phyloP scores from a whole-genome alignment of 2,797 vertebrate genomes.

The Harpagifer antarcticus region DNA sequence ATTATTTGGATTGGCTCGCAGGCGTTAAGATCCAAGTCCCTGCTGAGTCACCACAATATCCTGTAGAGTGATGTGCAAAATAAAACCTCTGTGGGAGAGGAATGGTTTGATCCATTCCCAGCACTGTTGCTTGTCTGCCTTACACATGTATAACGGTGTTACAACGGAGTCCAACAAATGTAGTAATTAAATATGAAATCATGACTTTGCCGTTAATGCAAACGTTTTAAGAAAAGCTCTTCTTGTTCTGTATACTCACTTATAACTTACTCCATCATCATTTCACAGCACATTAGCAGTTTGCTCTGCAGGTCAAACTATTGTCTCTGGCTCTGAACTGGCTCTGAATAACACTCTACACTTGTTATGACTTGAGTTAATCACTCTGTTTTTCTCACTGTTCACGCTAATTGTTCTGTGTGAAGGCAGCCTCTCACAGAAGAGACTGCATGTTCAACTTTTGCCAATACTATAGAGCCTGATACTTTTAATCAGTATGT shows the following conservation, averaged over 20 bases:
- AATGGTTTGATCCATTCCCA: background rate
- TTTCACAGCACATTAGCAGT: background rate
- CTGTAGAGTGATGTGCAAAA: conserved; percentile 11
- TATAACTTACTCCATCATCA: background rate
- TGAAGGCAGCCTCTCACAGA: conserved; percentile 19
- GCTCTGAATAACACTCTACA: conserved; percentile 3
- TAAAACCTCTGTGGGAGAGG: conserved; percentile 13
- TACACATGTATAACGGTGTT: background rate
- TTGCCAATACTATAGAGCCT: background rate
- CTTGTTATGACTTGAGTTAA: conserved; percentile 21
- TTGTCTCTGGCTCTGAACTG: background rate
- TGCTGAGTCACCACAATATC: conserved; percentile 31
- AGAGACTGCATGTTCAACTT: conserved; percentile 2
- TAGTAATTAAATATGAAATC: background rate
- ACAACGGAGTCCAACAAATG: background rate
- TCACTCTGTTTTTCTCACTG: conserved; percentile 17
- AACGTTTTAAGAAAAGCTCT: too few relatives aligned
- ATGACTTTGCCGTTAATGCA: background rate
- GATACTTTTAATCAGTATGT: too few relatives aligned
- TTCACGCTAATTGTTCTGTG: conserved; percentile 23
- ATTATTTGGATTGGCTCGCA: conserved; percentile 33
- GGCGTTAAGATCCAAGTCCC: conserved; percentile 25
- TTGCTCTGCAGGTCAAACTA: background rate
- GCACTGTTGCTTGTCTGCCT: background rate
- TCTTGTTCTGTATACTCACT: background rate